Conservation (phyloP, 2,113 vertebrate genomes). For the Nanorana parkeri region DNA sequence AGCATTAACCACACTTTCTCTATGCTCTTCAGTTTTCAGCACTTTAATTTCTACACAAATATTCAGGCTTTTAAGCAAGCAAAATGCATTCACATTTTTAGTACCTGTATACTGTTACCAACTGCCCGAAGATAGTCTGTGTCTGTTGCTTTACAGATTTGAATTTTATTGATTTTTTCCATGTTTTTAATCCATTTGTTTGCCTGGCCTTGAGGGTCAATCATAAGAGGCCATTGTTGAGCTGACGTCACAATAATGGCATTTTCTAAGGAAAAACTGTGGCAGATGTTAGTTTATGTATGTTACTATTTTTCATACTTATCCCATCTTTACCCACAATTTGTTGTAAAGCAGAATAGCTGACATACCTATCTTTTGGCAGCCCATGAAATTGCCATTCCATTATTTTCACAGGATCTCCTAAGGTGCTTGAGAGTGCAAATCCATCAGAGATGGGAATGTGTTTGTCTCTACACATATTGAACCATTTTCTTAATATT, state of each 20-base stretch:
- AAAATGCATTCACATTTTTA: conserved; percentile 3
- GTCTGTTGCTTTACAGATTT: conserved; percentile 55
- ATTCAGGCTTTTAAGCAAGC: conserved; percentile 22
- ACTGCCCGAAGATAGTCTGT: conserved; percentile 45
- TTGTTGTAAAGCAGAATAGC: background rate
- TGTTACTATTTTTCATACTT: background rate
- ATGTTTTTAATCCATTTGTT: conserved; percentile 60
- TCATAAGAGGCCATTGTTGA: conserved; percentile 56
- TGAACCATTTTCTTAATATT: conserved; percentile 62
- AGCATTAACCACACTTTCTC: conserved; percentile 54
- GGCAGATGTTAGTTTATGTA: too few species aligned
- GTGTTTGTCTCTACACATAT: conserved; percentile 63
- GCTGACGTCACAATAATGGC: conserved; percentile 59
- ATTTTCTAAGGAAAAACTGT: conserved; percentile 57
- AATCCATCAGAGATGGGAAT: conserved; percentile 62
- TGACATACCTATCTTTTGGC: conserved; percentile 59
- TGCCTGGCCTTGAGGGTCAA: conserved; percentile 60
- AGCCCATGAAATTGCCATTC: conserved; percentile 61
- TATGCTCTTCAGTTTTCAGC: conserved; percentile 24
- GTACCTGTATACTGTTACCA: conserved; percentile 47
- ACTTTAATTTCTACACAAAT: conserved; percentile 30
- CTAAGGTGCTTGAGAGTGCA: conserved; percentile 58
- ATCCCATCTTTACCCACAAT: background rate
- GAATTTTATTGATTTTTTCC: conserved; percentile 58
- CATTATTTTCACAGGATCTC: conserved; percentile 60